Base-by-base conservation (phyloP, 2,113 vertebrate species). In the Nesoenas mayeri region DNA sequence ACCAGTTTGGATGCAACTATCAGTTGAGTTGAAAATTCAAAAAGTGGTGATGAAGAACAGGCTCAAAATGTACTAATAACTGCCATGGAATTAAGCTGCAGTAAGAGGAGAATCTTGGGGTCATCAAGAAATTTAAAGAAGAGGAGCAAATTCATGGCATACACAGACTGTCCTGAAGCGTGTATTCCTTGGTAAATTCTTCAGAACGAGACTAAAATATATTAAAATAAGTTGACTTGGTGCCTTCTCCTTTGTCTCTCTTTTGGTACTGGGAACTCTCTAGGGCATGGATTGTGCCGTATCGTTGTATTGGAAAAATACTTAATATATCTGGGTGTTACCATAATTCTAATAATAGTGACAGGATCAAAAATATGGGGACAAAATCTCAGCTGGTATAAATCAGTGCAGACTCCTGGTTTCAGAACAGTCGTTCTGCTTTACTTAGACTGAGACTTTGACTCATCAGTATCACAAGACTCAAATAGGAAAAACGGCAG, bases 381-480 rank as follows among this genome's bases (percentile, higher is more conserved):
- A 86, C 79, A 88, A 73, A 73, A 66, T 70, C 82, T 96, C 95
- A 93, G 69, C 85, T 93, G 95, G 90, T 78, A 88, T 86, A 96
- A 94, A 94, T 95, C 90, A 94, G 48, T 64, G 83, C 25, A 86
- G 75, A 42, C 66, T 83, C 91, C 79, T 94, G 61, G 81, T 81
- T 90, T 94, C 75, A 89, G 94, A 92, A 77, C 42, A 64, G 64
- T 91, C 93, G 51, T 58, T 96, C 82, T 93, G 72, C 89, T 96
- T 95, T 62, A 77, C 54, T 91, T 84, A 95, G 60, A 73, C 67
- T 73, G 74, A 95, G 85, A 66, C 85, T 94, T 90, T 91, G 95
- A 91, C 71, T 96, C 91, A 95, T 94, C 81, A 79, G 32, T 51
- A 96, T 90, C 94, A 96, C 74, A 93, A 94, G 81, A 96, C 79